Evolutionary conservation across 2,113 vertebrate genomes (phyloP).

Genomic region (Bufo bufo): DNA sequence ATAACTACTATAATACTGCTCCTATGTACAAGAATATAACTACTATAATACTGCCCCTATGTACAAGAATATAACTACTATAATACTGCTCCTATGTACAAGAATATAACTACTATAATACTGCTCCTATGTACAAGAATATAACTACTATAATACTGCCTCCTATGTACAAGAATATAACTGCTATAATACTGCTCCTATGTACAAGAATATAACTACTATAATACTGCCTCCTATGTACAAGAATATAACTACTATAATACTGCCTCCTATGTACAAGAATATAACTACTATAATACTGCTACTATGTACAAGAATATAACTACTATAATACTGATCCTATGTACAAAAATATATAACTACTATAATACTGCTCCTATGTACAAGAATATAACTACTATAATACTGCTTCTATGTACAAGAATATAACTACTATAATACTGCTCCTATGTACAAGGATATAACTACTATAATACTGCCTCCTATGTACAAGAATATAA

Average conservation of each 20-base stretch:
- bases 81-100: too few species aligned
- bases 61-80: constrained; percentile 9
- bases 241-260: too few species aligned
- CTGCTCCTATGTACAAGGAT: too few species aligned
- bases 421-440: constrained; percentile 16
- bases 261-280: too few species aligned
- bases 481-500: neutral
- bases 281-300: too few species aligned
- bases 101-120: too few species aligned
- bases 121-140: too few species aligned
- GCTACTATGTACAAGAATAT: neutral
- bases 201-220: too few species aligned
- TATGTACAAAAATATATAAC: neutral
- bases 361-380: neutral
- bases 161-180: too few species aligned
- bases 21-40: neutral
- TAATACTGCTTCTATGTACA: neutral
- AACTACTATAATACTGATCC: neutral
- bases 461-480: neutral
- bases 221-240: too few species aligned
- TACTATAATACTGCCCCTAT: neutral
- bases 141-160: too few species aligned
- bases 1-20: neutral
- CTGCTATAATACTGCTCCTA: too few species aligned
- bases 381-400: constrained; percentile 8